Conservation (phyloP, 2,888 invertebrate species). For the Nysson spinosus region DNA sequence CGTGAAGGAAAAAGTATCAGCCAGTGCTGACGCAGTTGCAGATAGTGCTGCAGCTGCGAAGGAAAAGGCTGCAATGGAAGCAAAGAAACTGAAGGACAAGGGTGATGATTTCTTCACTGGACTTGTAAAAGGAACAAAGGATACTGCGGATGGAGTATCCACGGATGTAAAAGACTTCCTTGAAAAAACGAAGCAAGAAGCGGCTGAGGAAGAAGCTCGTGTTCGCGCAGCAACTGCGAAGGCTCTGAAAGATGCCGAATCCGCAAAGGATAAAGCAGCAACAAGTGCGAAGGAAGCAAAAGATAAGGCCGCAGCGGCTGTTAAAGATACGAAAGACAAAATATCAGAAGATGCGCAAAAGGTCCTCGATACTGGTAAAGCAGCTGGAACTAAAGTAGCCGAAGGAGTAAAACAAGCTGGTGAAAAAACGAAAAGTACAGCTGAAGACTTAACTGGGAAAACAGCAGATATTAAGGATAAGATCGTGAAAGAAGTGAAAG, state of each 20-base stretch:
- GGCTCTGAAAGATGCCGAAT: conserved; percentile 18
- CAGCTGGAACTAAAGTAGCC: conserved; percentile 74
- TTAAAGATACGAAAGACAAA: conserved; percentile 41
- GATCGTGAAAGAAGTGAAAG: conserved; percentile 20
- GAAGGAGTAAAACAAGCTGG: conserved; percentile 72
- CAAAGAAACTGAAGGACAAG: conserved; percentile 68
- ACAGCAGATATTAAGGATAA: conserved; percentile 45
- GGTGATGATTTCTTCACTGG: conserved; percentile 34
- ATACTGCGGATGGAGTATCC: conserved; percentile 45
- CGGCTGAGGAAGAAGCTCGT: conserved; percentile 47
- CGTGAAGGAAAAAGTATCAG: conserved; percentile 21
- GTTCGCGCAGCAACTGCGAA: conserved; percentile 41
- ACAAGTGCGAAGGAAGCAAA: conserved; percentile 33
- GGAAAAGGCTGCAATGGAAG: conserved; percentile 34
- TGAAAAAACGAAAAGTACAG: conserved; percentile 77
- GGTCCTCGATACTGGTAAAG: conserved; percentile 77
- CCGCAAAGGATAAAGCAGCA: conserved; percentile 29
- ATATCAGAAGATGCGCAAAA: conserved; percentile 28
- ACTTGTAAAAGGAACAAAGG: conserved; percentile 55
- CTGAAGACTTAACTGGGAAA: conserved; percentile 31
- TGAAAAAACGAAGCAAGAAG: conserved; percentile 60
- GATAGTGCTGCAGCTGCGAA: conserved; percentile 21
- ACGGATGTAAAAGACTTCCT: conserved; percentile 60
- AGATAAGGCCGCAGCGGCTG: conserved; percentile 31
- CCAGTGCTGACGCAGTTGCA: conserved; percentile 28